These are phyloP conservation scores for Hippasteria phrygiana DNA, from an alignment of 53 echinoderm and acorn worm genomes.

Conservation along the genomic window DNA sequence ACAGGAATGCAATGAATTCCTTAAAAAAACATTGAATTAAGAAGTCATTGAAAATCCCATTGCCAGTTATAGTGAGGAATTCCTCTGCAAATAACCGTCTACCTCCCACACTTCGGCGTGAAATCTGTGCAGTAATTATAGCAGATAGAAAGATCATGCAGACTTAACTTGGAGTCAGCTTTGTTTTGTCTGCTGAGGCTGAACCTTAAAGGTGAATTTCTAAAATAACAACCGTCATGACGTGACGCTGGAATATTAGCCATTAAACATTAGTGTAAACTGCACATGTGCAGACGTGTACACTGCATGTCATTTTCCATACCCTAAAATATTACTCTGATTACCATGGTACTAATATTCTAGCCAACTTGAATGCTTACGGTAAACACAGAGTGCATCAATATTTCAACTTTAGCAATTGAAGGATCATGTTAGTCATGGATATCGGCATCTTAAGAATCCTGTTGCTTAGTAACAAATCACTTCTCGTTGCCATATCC, in stretches of 20 bases:
- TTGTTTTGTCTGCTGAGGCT: slow-evolving; percentile 25
- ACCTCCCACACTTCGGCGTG: not conserved
- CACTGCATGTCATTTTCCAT: not conserved
- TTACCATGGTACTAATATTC: too few relatives aligned
- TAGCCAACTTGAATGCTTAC: not conserved
- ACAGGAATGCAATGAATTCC: not conserved
- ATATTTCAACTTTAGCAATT: not conserved
- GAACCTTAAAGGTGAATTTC: not conserved
- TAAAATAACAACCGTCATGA: not conserved
- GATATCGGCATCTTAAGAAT: slow-evolving; percentile 29
- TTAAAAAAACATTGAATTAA: not conserved
- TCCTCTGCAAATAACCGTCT: not conserved
- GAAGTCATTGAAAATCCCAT: not conserved
- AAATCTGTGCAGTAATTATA: not conserved
- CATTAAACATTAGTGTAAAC: not conserved
- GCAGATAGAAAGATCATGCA: not conserved
- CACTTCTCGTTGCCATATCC: slow-evolving; percentile 3
- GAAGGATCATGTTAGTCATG: not conserved
- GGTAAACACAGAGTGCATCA: not conserved
- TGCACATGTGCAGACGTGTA: not conserved
- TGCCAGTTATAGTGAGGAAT: not conserved
- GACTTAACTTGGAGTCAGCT: not conserved
- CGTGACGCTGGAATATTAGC: not conserved
- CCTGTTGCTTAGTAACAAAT: slow-evolving; percentile 25
- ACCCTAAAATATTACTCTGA: not conserved